A percentile compares a stretch with the other conserved stretches of the same genome.
Conservation (phyloP, 2,888 invertebrate genomes). For the Trisateles emortualis region DNA sequence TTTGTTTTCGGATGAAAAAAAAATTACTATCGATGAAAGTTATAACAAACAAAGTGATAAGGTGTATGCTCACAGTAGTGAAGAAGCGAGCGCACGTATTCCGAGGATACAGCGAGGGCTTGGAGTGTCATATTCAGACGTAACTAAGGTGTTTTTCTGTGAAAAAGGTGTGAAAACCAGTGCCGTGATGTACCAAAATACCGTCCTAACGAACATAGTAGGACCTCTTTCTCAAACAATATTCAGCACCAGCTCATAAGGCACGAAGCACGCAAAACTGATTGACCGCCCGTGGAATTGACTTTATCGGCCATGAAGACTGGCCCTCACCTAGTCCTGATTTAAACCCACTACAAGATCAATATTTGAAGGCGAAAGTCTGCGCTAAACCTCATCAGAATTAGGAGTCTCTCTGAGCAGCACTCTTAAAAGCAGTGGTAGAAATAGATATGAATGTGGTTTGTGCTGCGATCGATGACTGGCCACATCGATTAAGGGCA, state of each 20-base stretch:
- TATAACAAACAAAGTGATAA: conserved; percentile 2
- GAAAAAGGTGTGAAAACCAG: not conserved
- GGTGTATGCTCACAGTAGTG: not conserved
- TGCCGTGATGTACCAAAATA: not conserved
- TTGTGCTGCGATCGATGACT: not conserved
- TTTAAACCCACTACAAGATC: too few species aligned
- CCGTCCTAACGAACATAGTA: not conserved
- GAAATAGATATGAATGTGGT: not conserved
- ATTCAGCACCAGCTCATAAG: not conserved
- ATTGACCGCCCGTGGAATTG: too few species aligned
- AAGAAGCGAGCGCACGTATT: not conserved
- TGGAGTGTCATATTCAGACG: not conserved
- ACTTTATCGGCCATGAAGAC: too few species aligned
- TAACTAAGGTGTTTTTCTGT: not conserved
- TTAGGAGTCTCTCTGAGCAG: not conserved
- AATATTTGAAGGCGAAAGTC: too few species aligned
- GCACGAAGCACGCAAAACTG: too few species aligned
- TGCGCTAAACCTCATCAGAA: conserved; percentile 1
- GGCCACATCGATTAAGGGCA: not conserved
- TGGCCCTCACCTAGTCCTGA: too few species aligned
- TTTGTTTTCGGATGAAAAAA: not conserved
- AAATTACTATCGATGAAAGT: not conserved
- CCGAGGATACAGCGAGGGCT: not conserved
- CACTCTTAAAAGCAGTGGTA: not conserved
- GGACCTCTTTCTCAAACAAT: not conserved